These are phyloP conservation scores for Garrulus glandarius DNA, from an alignment of 2,797 vertebrate genomes.

Conservation along the genomic window DNA sequence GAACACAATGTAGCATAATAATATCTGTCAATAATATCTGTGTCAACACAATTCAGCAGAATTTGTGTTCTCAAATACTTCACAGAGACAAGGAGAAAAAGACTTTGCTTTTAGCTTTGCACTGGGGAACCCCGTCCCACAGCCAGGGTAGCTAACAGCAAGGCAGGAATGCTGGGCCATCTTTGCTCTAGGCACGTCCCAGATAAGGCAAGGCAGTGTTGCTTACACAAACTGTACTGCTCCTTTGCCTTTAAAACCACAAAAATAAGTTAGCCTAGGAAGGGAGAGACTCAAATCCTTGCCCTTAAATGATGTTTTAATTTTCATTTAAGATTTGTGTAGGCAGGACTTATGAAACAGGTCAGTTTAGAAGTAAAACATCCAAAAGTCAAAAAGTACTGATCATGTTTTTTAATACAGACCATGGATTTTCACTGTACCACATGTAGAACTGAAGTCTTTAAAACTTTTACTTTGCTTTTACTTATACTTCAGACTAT, in stretches of 20 bases:
- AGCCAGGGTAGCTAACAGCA: not conserved
- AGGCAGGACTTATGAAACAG: not conserved
- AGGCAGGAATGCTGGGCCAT: not conserved
- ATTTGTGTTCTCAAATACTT: not conserved
- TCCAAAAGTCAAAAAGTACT: not conserved
- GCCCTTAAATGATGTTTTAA: not conserved
- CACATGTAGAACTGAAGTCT: not conserved
- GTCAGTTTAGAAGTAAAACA: not conserved
- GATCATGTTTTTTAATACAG: accelerated
- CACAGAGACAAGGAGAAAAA: not conserved
- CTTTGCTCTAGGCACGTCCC: not conserved
- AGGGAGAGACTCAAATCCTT: not conserved
- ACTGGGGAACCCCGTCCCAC: not conserved
- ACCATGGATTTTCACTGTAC: not conserved
- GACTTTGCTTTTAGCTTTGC: not conserved
- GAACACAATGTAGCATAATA: not conserved
- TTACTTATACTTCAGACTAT: not conserved
- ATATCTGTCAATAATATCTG: not conserved
- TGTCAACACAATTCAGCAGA: not conserved
- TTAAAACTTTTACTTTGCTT: not conserved
- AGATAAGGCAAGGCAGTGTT: not conserved
- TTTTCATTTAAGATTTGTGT: not conserved
- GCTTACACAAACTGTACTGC: not conserved
- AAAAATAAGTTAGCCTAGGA: not conserved
- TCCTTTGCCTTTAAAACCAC: not conserved